These are phyloP conservation scores for Zenarchopterus dispar DNA, from an alignment of 2,797 vertebrate species.

Conservation along the genomic window DNA sequence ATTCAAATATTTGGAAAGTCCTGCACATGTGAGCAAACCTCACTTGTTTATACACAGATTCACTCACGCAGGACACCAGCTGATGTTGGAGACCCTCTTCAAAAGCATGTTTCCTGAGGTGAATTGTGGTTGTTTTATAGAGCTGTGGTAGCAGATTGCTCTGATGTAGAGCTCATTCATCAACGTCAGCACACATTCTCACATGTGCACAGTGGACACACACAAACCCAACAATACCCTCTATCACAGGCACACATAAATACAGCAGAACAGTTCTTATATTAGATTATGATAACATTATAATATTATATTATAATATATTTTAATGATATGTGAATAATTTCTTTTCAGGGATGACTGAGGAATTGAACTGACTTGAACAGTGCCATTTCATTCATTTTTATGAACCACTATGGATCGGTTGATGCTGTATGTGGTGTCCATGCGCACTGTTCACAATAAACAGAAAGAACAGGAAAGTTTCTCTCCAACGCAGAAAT, in stretches of 20 bases:
- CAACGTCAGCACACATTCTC: conserved; percentile 57
- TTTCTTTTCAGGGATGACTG: too few species aligned
- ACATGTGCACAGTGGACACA: conserved; percentile 17
- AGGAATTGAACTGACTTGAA: too few species aligned
- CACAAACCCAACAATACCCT: conserved; percentile 19
- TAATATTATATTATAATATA: too few species aligned
- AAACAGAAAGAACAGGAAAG: too few species aligned
- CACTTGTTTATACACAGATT: conserved; percentile 48
- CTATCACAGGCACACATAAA: conserved; percentile 8
- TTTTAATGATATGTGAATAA: too few species aligned
- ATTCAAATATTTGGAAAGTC: neutral
- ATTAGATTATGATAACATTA: too few species aligned
- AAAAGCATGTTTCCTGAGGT: conserved; percentile 68
- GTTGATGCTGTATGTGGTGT: too few species aligned
- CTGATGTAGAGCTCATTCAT: conserved; percentile 68
- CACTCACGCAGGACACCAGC: conserved; percentile 41
- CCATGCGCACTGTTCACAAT: too few species aligned
- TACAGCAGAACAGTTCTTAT: neutral
- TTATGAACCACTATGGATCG: too few species aligned
- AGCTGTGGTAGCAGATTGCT: conserved; percentile 68
- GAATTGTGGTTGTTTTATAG: conserved; percentile 67
- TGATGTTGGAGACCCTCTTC: conserved; percentile 51
- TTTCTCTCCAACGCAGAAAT: too few species aligned
- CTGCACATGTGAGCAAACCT: neutral
- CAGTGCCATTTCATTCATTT: too few species aligned